Percentiles rank a stretch among this genome's conserved stretches.
These are phyloP conservation scores for Hartigia nigra DNA, from an alignment of 2,888 invertebrate species.

Conservation along the genomic window DNA sequence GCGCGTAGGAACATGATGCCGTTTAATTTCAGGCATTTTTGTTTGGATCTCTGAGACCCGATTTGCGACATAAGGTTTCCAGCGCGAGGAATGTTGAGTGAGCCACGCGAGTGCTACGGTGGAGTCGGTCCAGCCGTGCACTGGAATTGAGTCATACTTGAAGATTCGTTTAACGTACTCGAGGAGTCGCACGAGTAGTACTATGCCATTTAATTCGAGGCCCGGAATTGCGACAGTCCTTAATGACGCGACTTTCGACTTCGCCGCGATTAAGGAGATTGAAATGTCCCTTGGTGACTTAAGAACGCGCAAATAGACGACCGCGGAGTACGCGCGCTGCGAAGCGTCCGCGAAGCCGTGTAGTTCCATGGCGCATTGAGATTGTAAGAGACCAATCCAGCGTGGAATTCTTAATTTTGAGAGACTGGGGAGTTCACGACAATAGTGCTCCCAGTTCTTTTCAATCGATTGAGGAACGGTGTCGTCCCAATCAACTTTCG, in stretches of 20 bases:
- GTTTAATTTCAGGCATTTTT: slow-evolving; percentile 24
- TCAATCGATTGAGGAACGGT: background rate
- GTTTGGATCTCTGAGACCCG: slow-evolving; percentile 37
- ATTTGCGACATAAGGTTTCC: slow-evolving; percentile 43
- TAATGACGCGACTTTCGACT: slow-evolving; percentile 26
- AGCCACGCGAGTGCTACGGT: slow-evolving; percentile 40
- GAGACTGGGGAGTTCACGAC: slow-evolving; percentile 15
- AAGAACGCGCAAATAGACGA: slow-evolving; percentile 26
- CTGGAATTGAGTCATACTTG: background rate
- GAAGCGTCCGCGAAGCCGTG: slow-evolving; percentile 30
- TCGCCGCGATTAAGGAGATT: slow-evolving; percentile 18
- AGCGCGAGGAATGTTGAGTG: slow-evolving; percentile 33
- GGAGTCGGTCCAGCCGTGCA: slow-evolving; percentile 38
- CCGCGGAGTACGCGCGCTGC: slow-evolving; percentile 20
- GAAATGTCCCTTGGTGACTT: slow-evolving; percentile 11
- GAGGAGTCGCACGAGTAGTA: slow-evolving; percentile 21
- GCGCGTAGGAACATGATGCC: slow-evolving; percentile 36
- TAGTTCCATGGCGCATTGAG: slow-evolving; percentile 17
- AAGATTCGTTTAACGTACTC: slow-evolving; percentile 13
- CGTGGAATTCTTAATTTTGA: slow-evolving; percentile 21
- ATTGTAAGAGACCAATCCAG: slow-evolving; percentile 17
- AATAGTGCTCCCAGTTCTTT: slow-evolving; percentile 19
- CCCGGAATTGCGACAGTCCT: slow-evolving; percentile 28
- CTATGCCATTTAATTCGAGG: slow-evolving; percentile 25
- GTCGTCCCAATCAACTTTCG: slow-evolving; percentile 29